These are phyloP conservation scores for Heliothis virescens DNA, from an alignment of 1,140 invertebrate species.

Conservation along the genomic window DNA sequence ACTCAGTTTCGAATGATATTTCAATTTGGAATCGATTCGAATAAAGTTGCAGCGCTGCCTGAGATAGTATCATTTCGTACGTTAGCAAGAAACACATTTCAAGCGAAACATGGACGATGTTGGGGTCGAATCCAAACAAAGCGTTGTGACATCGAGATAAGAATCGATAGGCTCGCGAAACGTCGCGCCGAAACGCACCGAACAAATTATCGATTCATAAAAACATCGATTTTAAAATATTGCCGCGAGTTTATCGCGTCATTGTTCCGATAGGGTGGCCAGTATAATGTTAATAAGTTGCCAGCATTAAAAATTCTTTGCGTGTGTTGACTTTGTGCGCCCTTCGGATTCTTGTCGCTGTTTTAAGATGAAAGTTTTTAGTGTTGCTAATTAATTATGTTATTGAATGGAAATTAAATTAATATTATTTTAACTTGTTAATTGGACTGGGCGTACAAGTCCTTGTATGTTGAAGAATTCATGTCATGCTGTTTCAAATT, in stretches of 20 bases:
- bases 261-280: constrained; percentile 79
- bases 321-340: constrained; percentile 44
- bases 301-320: constrained; percentile 46
- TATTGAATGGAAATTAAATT: constrained; percentile 37
- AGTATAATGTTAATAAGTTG: constrained; percentile 50
- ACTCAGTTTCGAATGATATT: constrained; percentile 58
- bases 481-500: not conserved
- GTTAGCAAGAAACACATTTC: constrained; percentile 85
- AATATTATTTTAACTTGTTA: constrained; percentile 24
- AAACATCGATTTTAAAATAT: constrained; percentile 86
- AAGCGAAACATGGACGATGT: constrained; percentile 81
- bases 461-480: not conserved
- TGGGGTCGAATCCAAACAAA: constrained; percentile 83
- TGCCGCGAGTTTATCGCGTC: constrained; percentile 77
- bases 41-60: constrained; percentile 69
- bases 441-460: not conserved
- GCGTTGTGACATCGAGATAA: constrained; percentile 84
- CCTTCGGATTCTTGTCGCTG: constrained; percentile 28
- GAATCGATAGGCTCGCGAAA: constrained; percentile 82
- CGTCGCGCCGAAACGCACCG: constrained; percentile 82
- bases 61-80: constrained; percentile 80
- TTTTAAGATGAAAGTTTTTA: constrained; percentile 29
- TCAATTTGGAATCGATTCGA: constrained; percentile 53
- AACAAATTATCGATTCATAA: constrained; percentile 86
- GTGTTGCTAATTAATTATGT: constrained; percentile 35